Evolutionary conservation across 2,113 vertebrate genomes (phyloP), one percentile per base, ranked within the genome.

Genomic region (Calidris pugnax): DNA sequence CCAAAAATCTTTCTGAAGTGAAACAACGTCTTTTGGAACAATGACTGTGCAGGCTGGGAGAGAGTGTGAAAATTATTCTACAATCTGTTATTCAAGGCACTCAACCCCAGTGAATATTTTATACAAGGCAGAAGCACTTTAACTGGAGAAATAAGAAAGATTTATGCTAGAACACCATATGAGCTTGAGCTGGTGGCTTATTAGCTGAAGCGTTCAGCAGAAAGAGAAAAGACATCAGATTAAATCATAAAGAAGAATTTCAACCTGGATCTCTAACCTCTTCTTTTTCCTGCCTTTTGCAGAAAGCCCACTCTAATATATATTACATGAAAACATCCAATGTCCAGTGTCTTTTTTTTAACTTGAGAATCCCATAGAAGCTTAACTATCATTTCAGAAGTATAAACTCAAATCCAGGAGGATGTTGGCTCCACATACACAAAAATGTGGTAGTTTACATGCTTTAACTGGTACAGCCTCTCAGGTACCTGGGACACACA

Each of bases 41-140:
- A 76, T 56, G n/a, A 67, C 41, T 80, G 8, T 69, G 63, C 45
- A 77, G 73, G 19, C 59, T 48, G n/a, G 21, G 35, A 85, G 37
- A 80, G 14, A 77, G 32, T 47, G 35, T 85, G 74, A 89, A 82
- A 93, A 87, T 77, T 85, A 71, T 67, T 87, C 85, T 66, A 67
- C 41, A 77, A 78, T 93, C 35, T 89, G 77, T 94, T 95, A 91
- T 85, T 85, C 43, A 82, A 92, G 69, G 69, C 60, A 85, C 27
- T 93, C 90, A 93, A 63, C 24, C 41, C 47, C 88, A 91, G 85
- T 82, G 74, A 91, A 85, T 93, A 90, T 92, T 95, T 96, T 88
- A 90, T 87, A 75, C 62, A 79, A 82, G 78, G 64, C 82, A 95
- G 78, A 87, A 90, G 66, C 41, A 82, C 75, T 93, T 87, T 78